These are phyloP conservation scores for Lydus trimaculatus DNA, from an alignment of 2,888 invertebrate genomes.

Conservation along the genomic window DNA sequence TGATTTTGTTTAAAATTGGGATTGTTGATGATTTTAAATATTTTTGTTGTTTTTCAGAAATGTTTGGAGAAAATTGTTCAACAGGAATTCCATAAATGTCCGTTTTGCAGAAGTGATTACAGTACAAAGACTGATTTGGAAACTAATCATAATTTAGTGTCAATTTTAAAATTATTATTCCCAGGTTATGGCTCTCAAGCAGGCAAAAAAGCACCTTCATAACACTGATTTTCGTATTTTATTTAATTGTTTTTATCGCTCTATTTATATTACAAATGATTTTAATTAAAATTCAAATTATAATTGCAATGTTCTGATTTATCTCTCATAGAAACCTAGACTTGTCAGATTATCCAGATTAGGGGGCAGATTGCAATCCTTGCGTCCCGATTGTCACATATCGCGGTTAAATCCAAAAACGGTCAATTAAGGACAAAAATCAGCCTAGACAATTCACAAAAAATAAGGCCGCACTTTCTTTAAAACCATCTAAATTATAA, in stretches of 20 bases:
- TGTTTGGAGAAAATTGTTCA: constrained; percentile 74
- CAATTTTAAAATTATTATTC: constrained; percentile 67
- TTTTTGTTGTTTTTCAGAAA: constrained; percentile 37
- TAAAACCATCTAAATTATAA: too few relatives aligned
- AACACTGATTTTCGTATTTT: background rate
- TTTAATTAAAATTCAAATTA: background rate
- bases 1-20: constrained; percentile 17
- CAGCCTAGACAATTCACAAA: too few relatives aligned
- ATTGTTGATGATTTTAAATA: background rate
- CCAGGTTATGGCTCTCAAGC: constrained; percentile 68
- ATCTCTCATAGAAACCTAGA: too few relatives aligned
- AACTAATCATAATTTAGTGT: constrained; percentile 67
- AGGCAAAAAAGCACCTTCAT: background rate
- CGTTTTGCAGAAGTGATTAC: constrained; percentile 72
- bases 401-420: too few relatives aligned
- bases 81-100: constrained; percentile 66
- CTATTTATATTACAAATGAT: too few relatives aligned
- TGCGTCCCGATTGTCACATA: too few relatives aligned
- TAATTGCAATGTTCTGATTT: too few relatives aligned
- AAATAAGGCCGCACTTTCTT: too few relatives aligned
- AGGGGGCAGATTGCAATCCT: too few relatives aligned
- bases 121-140: constrained; percentile 63
- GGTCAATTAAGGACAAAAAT: too few relatives aligned
- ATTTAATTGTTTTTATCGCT: background rate
- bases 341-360: too few relatives aligned